These are phyloP conservation scores for Delphinus delphis DNA, from an alignment of 2,113 vertebrate genomes.

Conservation along the genomic window DNA sequence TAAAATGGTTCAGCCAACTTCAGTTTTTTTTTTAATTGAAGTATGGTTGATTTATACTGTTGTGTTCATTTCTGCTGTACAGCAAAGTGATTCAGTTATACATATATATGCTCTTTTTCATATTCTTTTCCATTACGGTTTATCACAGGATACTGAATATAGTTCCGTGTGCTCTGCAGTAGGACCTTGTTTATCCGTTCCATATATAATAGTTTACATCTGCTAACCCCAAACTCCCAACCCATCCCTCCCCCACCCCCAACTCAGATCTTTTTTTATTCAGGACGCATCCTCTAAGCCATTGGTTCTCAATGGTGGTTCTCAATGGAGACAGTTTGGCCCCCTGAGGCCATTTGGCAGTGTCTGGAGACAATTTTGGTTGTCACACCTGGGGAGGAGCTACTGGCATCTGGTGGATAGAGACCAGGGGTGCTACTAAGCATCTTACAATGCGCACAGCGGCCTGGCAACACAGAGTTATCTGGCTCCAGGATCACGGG, in stretches of 20 bases:
- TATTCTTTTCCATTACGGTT: not conserved
- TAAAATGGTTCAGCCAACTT: not conserved
- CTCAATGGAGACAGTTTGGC: not conserved
- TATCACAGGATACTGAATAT: not conserved
- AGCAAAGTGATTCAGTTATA: not conserved
- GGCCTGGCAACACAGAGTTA: not conserved
- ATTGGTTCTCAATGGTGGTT: not conserved
- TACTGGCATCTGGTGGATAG: not conserved
- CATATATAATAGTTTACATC: not conserved
- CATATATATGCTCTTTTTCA: not conserved
- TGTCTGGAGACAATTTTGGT: not conserved
- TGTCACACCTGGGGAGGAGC: not conserved
- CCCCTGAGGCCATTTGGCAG: not conserved
- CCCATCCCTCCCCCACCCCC: not conserved
- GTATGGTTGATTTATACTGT: not conserved
- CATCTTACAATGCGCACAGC: not conserved
- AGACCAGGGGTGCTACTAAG: not conserved
- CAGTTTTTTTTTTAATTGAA: not conserved
- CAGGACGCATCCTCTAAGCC: not conserved
- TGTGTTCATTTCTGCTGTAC: not conserved
- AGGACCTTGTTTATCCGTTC: too few relatives aligned
- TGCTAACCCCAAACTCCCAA: too few relatives aligned
- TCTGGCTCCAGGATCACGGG: not conserved
- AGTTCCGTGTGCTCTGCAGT: not conserved
- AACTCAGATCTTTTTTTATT: not conserved